Conservation (phyloP, 2,888 invertebrate species). For the Acanthosepion lycidas region DNA sequence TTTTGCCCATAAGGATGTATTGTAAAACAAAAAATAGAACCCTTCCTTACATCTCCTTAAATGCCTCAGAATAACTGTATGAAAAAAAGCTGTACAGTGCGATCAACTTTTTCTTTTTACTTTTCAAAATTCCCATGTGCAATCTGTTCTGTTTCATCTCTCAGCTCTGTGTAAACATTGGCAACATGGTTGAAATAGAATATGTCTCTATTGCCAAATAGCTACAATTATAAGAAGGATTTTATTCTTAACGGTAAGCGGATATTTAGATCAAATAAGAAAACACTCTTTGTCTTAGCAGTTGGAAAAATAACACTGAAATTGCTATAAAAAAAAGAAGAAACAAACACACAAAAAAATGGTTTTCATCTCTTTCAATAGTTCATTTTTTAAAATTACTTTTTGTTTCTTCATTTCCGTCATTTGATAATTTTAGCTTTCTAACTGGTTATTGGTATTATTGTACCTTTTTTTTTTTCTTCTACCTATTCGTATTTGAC, state of each 20-base stretch:
- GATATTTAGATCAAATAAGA: too few species aligned
- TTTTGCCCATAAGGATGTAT: too few species aligned
- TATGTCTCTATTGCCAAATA: too few species aligned
- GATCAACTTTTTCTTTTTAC: background rate
- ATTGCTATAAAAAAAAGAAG: background rate
- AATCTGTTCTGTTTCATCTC: background rate
- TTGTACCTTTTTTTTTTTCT: background rate
- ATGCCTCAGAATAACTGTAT: too few species aligned
- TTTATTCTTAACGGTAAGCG: too few species aligned
- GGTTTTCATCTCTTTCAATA: background rate
- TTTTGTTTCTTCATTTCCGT: background rate
- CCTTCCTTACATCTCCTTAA: too few species aligned
- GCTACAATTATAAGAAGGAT: background rate
- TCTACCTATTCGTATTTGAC: background rate
- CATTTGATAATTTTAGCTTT: conserved; percentile 3
- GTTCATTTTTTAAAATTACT: background rate
- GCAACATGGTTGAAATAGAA: background rate
- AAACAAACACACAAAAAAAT: background rate
- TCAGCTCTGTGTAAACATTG: background rate
- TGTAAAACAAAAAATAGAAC: too few species aligned
- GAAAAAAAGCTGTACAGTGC: too few species aligned
- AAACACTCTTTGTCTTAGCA: too few species aligned
- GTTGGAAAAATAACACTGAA: too few species aligned
- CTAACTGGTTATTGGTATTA: background rate
- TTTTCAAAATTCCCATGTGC: background rate